phyloP scores from a whole-genome alignment of 1,140 invertebrate species.

The Diplogasteroides magnus region DNA sequence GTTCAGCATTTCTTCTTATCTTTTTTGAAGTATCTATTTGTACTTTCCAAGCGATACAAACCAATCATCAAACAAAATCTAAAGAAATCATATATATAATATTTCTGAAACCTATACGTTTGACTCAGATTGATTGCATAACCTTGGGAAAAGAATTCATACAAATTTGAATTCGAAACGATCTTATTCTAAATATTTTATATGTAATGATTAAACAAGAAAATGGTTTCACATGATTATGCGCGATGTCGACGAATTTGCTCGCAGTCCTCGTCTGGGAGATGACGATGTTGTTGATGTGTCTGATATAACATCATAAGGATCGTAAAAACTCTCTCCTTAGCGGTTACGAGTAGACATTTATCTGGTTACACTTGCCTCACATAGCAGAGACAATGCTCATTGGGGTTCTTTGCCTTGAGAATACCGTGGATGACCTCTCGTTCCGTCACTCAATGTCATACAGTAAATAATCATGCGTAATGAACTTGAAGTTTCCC shows the following conservation, averaged over 20 bases:
- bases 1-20: constrained; percentile 12
- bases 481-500: too few relatives aligned
- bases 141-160: not conserved
- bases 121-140: constrained; percentile 8
- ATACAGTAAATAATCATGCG: constrained; percentile 23
- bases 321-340: too few relatives aligned
- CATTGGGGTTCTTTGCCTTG: constrained; percentile 87
- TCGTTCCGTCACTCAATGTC: constrained; percentile 79
- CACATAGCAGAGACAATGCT: constrained; percentile 90
- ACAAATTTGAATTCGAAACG: too few relatives aligned
- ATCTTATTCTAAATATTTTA: too few relatives aligned
- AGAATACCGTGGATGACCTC: constrained; percentile 92
- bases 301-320: constrained; percentile 58
- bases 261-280: constrained; percentile 87
- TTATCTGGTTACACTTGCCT: constrained; percentile 37
- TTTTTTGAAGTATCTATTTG: too few relatives aligned
- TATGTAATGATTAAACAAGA: too few relatives aligned
- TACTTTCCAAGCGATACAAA: too few relatives aligned
- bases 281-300: constrained; percentile 94
- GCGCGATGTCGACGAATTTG: constrained; percentile 84
- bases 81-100: too few relatives aligned
- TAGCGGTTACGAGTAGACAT: too few relatives aligned
- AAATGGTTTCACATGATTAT: constrained; percentile 46
- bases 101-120: not conserved
- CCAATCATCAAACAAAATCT: too few relatives aligned